These are phyloP conservation scores for Pristionchus exspectatus DNA, from an alignment of 2,888 invertebrate species.

Conservation along the genomic window DNA sequence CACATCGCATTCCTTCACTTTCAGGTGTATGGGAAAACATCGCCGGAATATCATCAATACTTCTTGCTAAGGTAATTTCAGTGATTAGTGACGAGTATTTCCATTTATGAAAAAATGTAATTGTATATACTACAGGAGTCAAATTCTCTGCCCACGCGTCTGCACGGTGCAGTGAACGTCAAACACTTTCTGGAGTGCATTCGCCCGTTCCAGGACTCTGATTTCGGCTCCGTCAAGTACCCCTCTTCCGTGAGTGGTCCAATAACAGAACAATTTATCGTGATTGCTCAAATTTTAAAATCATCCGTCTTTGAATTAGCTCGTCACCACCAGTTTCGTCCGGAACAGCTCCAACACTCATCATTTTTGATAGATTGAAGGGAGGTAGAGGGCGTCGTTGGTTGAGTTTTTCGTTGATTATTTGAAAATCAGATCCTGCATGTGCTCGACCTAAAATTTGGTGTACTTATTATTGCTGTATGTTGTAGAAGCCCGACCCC, in stretches of 20 bases:
- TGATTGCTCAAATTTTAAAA: too few relatives aligned
- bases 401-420: too few relatives aligned
- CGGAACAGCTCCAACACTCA: too few relatives aligned
- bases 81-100: background rate
- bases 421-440: too few relatives aligned
- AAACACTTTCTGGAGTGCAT: slow-evolving; percentile 72
- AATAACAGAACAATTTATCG: too few relatives aligned
- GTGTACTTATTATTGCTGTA: too few relatives aligned
- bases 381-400: too few relatives aligned
- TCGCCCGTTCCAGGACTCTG: slow-evolving; percentile 75
- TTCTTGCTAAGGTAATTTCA: slow-evolving; percentile 67
- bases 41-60: slow-evolving; percentile 73
- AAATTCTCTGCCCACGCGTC: slow-evolving; percentile 64
- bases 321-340: too few relatives aligned
- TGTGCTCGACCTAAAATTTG: too few relatives aligned
- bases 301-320: too few relatives aligned
- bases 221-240: slow-evolving; percentile 70
- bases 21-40: slow-evolving; percentile 74
- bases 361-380: too few relatives aligned
- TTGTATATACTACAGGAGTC: slow-evolving; percentile 55
- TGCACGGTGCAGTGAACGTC: slow-evolving; percentile 75
- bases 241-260: slow-evolving; percentile 62
- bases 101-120: background rate
- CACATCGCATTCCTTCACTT: slow-evolving; percentile 55
- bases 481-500: slow-evolving; percentile 27